Evolutionary conservation across 2,797 vertebrate species (phyloP), one percentile per base, ranked within the genome.

Genomic region (Synanceia verrucosa): DNA sequence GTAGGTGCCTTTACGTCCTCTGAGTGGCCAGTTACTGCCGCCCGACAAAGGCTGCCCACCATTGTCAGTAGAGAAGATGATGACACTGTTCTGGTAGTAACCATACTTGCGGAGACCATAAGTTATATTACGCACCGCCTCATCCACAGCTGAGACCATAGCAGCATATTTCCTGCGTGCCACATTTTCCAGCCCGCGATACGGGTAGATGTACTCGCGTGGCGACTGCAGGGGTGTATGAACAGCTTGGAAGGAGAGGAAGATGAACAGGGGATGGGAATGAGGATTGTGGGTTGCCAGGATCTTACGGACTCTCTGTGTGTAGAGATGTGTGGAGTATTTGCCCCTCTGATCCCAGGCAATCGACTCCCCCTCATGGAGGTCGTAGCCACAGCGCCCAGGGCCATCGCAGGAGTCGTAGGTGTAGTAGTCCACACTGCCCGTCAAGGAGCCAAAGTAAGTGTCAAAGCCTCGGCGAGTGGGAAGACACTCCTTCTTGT

Each of bases 1-100:
- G 62, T 99, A 99, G 0, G 97, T 99, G 50, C 97, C 98, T 87
- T 99, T 99, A 44, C 97, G 96, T 18, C 98, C 98, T 56, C 98
- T 91, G 6, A 99, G 94, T 0, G 98, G 98, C 98, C 98, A 99
- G 84, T 99, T 99, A 86, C 94, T 99, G 43, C 98, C 98, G 0
- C 98, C 98, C 0, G 96, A 98, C 74, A 98, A 95, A 1, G 98
- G 98, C 86, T 99, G 98, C 9, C 97, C 98, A 0, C 98, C 98
- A 0, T 99, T 99, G 81, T 99, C 98, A 0, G 97, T 97, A 51
- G 98, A 97, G 88, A 99, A 99, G 70, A 99, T 92, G 0, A 99
- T 93, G 59, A 99, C 91, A 0, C 95, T 99, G 90, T 99, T 98
- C 82, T 96, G 93, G 6, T 99, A 99, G 86, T 96, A 99, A 2